Base-by-base conservation (phyloP, 2,888 invertebrate genomes). In the Crocallis elinguaria region DNA sequence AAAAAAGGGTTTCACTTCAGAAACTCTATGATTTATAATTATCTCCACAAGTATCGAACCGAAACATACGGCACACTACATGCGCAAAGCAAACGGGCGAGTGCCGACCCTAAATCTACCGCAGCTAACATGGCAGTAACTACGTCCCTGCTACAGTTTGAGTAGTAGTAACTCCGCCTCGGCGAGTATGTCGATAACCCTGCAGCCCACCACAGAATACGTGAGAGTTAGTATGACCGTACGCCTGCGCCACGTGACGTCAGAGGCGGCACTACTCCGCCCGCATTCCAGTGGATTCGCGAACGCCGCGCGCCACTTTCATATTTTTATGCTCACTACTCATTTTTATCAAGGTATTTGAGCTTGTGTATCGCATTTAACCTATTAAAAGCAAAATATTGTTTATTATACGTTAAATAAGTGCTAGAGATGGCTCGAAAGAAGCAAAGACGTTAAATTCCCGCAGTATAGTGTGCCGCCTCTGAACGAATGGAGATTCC, bases 151-250 rank as follows among this genome's bases (percentile, higher is more conserved):
- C 12, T 21, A 54, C 11, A 54, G 53, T 35, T 43, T 48, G 32
- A 29, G 8, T 33, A 19, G 9, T 4, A 49, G 53, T 38, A 25
- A 19, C 38, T 70, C 59, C 60, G 69, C 77, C 79, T 75, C 75
- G 14, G 14, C 17, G 25, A 57, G 70, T 85, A 86, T 89, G 90
- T 90, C 90, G 90, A 90, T 90, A 90, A 90, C 90, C 89, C 89
- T 86, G 84, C 81, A 77, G 75, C 73, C 77, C 75, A 69, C 69
- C 84, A 84, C 80, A 84, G 53, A 43, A 23, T 43, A 3, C 6
- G 13, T 4, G 25, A 14, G 9, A 54, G 53, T 43, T 42, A 21
- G 38, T 53, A 37, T 14, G 16, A n/a, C 19, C 19, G n/a, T 38
- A 82, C 89, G 88, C 88, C 79, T 87, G 88, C 89, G 87, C 78